phyloP scores from a whole-genome alignment of 2,797 vertebrate species.

The Zenarchopterus dispar region DNA sequence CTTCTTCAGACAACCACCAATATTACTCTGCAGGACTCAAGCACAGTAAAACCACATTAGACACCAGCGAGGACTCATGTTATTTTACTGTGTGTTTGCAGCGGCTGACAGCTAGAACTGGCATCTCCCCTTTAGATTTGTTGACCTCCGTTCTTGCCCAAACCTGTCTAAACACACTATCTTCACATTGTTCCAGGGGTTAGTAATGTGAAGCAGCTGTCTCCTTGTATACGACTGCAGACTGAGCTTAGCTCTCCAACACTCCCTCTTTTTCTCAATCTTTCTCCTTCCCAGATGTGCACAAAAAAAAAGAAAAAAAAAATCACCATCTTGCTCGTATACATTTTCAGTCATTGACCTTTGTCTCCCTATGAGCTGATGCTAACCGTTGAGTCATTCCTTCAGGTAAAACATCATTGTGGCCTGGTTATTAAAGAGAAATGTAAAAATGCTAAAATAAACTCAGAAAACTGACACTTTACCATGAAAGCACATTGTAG shows the following conservation, averaged over 20 bases:
- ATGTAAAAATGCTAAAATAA: no score
- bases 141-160: slow-evolving; percentile 78
- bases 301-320: background rate
- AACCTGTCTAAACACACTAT: slow-evolving; percentile 82
- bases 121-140: slow-evolving; percentile 73
- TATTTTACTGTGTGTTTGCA: slow-evolving; percentile 69
- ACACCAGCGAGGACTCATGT: slow-evolving; percentile 61
- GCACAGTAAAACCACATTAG: slow-evolving; percentile 41
- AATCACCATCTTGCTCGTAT: slow-evolving; percentile 14
- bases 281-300: slow-evolving; percentile 9
- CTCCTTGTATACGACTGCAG: slow-evolving; percentile 75
- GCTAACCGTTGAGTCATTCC: slow-evolving; percentile 29
- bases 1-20: slow-evolving; percentile 32
- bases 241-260: slow-evolving; percentile 40
- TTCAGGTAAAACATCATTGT: slow-evolving; percentile 48
- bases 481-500: no score
- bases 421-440: slow-evolving; percentile 28
- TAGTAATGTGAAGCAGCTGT: slow-evolving; percentile 81
- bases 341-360: slow-evolving; percentile 16
- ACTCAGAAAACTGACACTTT: no score
- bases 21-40: slow-evolving; percentile 46
- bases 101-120: slow-evolving; percentile 70
- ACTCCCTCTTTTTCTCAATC: slow-evolving; percentile 1
- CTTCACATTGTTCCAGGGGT: slow-evolving; percentile 80
- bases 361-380: slow-evolving; percentile 33